Conservation (phyloP, 2,113 vertebrate species). For the Suricata suricatta region DNA sequence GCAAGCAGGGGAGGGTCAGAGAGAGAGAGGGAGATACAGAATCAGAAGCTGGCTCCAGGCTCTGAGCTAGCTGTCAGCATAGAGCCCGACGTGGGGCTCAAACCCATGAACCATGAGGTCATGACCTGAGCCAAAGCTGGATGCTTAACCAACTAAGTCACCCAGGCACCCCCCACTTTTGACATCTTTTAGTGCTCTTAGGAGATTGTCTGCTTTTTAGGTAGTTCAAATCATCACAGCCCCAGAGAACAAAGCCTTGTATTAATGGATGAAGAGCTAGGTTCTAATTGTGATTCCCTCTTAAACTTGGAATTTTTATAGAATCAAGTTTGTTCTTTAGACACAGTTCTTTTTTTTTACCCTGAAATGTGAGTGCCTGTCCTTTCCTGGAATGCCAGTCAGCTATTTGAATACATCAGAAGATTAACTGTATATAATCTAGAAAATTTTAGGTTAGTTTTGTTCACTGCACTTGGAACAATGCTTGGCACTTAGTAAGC, state of each 20-base stretch:
- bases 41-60: no score
- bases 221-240: background rate
- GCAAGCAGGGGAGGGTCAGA: no score
- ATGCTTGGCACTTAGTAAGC: background rate
- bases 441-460: background rate
- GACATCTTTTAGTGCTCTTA: background rate
- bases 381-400: background rate
- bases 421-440: background rate
- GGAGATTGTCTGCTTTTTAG: background rate
- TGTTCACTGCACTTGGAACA: background rate
- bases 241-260: background rate
- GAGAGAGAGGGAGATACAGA: no score
- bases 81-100: no score
- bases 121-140: no score
- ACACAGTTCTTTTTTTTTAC: background rate
- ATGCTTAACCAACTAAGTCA: no score
- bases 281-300: slow-evolving; percentile 7
- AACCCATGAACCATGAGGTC: no score
- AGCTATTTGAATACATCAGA: background rate
- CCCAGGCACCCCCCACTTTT: background rate
- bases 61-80: no score
- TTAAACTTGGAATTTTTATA: slow-evolving; percentile 44
- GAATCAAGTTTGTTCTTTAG: slow-evolving; percentile 26
- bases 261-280: background rate
- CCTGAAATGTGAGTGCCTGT: background rate